These are phyloP conservation scores for Leptarthrus brevirostris DNA, from an alignment of 2,888 invertebrate genomes.

Conservation along the genomic window DNA sequence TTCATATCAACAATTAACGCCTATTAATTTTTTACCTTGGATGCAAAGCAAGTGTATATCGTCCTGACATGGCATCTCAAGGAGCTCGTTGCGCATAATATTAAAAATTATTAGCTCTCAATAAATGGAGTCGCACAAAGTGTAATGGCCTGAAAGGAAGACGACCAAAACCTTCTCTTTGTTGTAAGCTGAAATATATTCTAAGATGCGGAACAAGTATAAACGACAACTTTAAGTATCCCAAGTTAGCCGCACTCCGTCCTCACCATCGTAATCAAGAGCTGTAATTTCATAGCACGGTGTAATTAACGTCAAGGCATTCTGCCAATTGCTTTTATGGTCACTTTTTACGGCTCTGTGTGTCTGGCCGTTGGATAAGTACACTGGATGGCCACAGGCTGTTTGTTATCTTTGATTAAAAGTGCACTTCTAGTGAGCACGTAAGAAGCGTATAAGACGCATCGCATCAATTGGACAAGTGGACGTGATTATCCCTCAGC, in stretches of 20 bases:
- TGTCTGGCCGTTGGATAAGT: constrained; percentile 10
- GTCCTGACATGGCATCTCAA: too few species aligned
- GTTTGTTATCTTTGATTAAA: constrained; percentile 41
- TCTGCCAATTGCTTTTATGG: constrained; percentile 46
- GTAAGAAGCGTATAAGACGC: constrained; percentile 11
- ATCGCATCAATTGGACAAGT: neutral
- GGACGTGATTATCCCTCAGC: neutral
- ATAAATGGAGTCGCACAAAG: neutral
- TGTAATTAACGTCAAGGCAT: constrained; percentile 42
- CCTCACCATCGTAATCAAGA: constrained; percentile 19
- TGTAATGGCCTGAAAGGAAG: too few species aligned
- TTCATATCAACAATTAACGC: too few species aligned
- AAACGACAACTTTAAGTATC: neutral
- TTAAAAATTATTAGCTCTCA: neutral
- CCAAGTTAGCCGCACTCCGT: neutral
- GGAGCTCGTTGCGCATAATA: too few species aligned
- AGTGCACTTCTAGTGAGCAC: constrained; percentile 43
- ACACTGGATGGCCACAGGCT: constrained; percentile 23
- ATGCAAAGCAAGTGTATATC: too few species aligned
- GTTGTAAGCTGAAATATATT: neutral
- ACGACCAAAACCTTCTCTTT: too few species aligned
- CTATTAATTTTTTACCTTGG: too few species aligned
- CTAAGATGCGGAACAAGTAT: constrained; percentile 12
- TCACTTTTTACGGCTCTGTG: constrained; percentile 36
- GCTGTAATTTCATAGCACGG: constrained; percentile 25